Evolutionary conservation across 1,140 invertebrate species (phyloP), one percentile per base, ranked within the genome.

Genomic region (Drosophila pectinifera): DNA sequence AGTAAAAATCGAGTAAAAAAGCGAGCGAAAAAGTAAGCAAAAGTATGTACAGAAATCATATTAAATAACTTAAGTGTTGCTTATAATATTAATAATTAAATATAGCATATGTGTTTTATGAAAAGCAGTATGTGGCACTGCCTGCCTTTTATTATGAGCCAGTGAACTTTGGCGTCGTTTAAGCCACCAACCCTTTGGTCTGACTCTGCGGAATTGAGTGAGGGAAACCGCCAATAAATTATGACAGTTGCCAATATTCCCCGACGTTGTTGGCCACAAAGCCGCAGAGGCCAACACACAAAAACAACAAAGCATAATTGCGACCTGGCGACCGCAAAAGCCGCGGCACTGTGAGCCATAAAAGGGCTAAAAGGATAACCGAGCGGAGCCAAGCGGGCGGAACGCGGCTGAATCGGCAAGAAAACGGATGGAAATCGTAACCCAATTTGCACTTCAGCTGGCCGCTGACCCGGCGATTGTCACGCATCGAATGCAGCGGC

Each of bases 371-470:
- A 49, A 49, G 56, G 56, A 58, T 58, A 51, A 51, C 20, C n/a
- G 14, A 57, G 18, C 0, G 34, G 13, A 8, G 39, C 34, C 20
- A 22, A 57, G 26, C 4, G 31, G 11, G 45, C 43, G 28, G 43
- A 49, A 38, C 22, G 6, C 20, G 4, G 42, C 28, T 67, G 65
- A 54, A 54, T 53, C 20, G 34, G 59, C 59, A 11, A 26, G 36
- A 63, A 7, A 14, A 7, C 34, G 31, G 26, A 34, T 51, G 48
- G 48, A 6, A 49, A 55, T 24, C 18, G 26, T 13, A 28, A 48
- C 18, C 64, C 67, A 70, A 70, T 70, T 70, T 70, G 65, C 68
- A 70, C 64, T 70, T 70, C 42, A 46, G 64, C 24, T 42, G 58
- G 26, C 28, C 36, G 59, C 59, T 68, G 64, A 65, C 64, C 64